Evolutionary conservation across 2,113 vertebrate genomes (phyloP), one percentile per base, ranked within the genome.

Genomic region (Cyphomyrus discorhynchus): DNA sequence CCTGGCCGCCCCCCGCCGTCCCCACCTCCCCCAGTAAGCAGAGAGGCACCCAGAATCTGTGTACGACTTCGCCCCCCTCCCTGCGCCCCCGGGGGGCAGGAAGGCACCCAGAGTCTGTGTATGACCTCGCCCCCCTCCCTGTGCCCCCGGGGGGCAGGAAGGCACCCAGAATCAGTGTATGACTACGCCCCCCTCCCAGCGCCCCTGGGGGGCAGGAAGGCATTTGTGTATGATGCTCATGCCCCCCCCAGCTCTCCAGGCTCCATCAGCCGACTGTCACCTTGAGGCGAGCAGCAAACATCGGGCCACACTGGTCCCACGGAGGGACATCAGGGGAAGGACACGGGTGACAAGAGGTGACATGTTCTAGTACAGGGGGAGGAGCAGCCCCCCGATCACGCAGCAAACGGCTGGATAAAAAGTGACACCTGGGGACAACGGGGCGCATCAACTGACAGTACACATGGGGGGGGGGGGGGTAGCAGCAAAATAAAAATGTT

Each of bases 251-350:
- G 15, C 45, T 3, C 82, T 5, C 42, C 15, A 53, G 52, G 52
- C 52, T 53, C 52, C 52, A 53, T 47, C 45, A 45, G 17, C 82
- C 5, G 19, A 10, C 66, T 89, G 39, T 89, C 91, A 92, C 35
- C 89, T 56, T 80, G 27, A n/a, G 24, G 24, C 46, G 83, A 42
- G 77, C 6, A 45, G 80, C 21, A 39, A 42, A 3, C 15, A 9
- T 9, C 1, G 8, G 80, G 42, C 7, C 35, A 21, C 42, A 24
- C 19, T 2, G 19, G 42, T n/a, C 80, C 7, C 17, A 10, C 15
- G 1, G 77, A 83, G 80, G 39, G 6, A 46, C 39, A 42, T 24
- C 31, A 46, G 80, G 42, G n/a, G 80, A 80, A 80, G 77, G 42
- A 46, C 21, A 45, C 1, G 77, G 39, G 35, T 82, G 42, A 83